Conservation (phyloP, 2,888 invertebrate genomes). For the Acronicta leporina region DNA sequence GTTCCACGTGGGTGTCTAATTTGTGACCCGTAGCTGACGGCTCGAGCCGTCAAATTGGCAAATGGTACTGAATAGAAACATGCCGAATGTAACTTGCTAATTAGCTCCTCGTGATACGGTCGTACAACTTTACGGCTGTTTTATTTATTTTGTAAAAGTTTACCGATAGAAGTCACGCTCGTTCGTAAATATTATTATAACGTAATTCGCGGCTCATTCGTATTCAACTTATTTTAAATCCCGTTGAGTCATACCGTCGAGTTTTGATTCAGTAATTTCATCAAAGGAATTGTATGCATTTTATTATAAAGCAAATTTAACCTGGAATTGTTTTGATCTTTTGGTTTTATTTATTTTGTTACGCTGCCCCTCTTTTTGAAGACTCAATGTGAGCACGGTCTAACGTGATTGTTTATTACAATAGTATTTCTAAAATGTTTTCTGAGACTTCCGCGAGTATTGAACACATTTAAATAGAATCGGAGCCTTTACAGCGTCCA, state of each 20-base stretch:
- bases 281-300: constrained; percentile 35
- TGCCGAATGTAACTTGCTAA: constrained; percentile 29
- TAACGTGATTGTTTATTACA: constrained; percentile 23
- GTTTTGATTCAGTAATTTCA: constrained; percentile 24
- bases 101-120: constrained; percentile 22
- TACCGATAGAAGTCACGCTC: constrained; percentile 30
- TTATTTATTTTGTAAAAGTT: constrained; percentile 44
- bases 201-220: constrained; percentile 22
- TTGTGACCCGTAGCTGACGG: too few relatives aligned
- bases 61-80: constrained; percentile 26
- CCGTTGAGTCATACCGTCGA: constrained; percentile 18
- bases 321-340: constrained; percentile 35
- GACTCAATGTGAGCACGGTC: constrained; percentile 18
- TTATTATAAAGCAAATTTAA: constrained; percentile 25
- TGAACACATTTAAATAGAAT: too few relatives aligned
- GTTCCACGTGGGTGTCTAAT: too few relatives aligned
- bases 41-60: constrained; percentile 10
- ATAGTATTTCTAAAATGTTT: too few relatives aligned
- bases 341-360: constrained; percentile 37
- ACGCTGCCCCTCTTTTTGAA: constrained; percentile 14
- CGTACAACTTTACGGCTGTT: constrained; percentile 35
- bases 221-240: constrained; percentile 22
- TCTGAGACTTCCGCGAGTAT: too few relatives aligned
- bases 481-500: too few relatives aligned
- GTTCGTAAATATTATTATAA: constrained; percentile 28